Evolutionary conservation across 2,113 vertebrate species (phyloP).

Genomic region (Hystrix brachyura): DNA sequence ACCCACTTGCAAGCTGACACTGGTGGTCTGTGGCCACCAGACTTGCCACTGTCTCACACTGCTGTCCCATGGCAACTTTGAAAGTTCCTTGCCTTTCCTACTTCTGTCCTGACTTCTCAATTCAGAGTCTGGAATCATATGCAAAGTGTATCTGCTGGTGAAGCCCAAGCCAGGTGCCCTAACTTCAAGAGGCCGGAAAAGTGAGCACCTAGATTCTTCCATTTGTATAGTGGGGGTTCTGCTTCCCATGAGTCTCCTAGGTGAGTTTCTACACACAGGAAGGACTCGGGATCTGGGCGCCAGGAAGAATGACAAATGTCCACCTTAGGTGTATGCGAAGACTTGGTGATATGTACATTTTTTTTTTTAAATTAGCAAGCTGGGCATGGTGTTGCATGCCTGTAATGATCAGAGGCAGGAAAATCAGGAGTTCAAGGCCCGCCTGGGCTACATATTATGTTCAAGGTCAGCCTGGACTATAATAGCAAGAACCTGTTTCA

Average conservation of each 20-base stretch:
- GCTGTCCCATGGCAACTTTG: background rate
- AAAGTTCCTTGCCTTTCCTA: background rate
- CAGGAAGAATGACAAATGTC: constrained; percentile 6
- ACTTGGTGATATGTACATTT: background rate
- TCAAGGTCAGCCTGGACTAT: background rate
- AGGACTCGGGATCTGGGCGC: background rate
- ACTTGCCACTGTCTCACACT: background rate
- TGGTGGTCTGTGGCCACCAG: background rate
- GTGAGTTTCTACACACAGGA: background rate
- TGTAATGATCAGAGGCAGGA: background rate
- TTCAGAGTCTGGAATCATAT: background rate
- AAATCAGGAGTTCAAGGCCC: background rate
- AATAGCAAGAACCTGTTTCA: background rate
- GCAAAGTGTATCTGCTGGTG: background rate
- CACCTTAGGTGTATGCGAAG: background rate
- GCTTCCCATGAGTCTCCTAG: background rate
- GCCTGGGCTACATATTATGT: no score
- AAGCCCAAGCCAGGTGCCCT: background rate
- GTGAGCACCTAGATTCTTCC: background rate
- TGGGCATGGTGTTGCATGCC: background rate
- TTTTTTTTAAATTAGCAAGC: background rate
- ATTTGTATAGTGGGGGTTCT: background rate
- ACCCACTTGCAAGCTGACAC: background rate
- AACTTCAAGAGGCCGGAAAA: background rate
- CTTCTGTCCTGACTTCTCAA: background rate